These are phyloP conservation scores for Cosmopolites sordidus DNA, from an alignment of 2,888 invertebrate species.

Conservation along the genomic window DNA sequence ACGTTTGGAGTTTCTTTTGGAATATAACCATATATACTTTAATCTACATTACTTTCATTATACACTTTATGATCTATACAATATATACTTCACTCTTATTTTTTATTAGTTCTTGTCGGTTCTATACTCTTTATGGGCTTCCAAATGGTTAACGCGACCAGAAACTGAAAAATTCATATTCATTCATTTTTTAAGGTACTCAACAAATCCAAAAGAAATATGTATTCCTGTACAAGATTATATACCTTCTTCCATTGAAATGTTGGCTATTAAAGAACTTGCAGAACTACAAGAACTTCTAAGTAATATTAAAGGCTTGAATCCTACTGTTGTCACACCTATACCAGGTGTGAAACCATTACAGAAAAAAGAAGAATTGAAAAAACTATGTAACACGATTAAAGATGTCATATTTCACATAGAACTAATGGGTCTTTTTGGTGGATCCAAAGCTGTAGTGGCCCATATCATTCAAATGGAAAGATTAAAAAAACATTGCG, in stretches of 20 bases:
- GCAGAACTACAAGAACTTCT: slow-evolving; percentile 25
- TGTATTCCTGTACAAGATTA: slow-evolving; percentile 35
- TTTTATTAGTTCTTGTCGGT: no score
- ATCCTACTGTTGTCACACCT: slow-evolving; percentile 6
- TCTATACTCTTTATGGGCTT: no score
- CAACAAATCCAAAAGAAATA: slow-evolving; percentile 50
- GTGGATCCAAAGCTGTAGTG: slow-evolving; percentile 57
- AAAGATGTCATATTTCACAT: slow-evolving; percentile 47
- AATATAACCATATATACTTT: no score
- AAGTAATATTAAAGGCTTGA: slow-evolving; percentile 29
- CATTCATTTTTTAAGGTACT: slow-evolving; percentile 45
- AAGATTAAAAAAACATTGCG: slow-evolving; percentile 45
- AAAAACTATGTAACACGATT: slow-evolving; percentile 36
- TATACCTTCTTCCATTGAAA: slow-evolving; percentile 17
- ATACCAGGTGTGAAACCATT: slow-evolving; percentile 32
- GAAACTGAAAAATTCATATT: neutral
- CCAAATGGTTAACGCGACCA: neutral
- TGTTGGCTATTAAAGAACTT: slow-evolving; percentile 23
- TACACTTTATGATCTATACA: no score
- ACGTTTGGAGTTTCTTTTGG: no score
- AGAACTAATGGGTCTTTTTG: slow-evolving; percentile 54
- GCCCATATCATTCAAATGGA: slow-evolving; percentile 61
- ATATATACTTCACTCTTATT: no score
- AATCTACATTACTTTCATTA: no score
- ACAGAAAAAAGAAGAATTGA: slow-evolving; percentile 35